Evolutionary conservation across 2,797 vertebrate genomes (phyloP), one percentile per base, ranked within the genome.

Genomic region (Adelosebastes latens): DNA sequence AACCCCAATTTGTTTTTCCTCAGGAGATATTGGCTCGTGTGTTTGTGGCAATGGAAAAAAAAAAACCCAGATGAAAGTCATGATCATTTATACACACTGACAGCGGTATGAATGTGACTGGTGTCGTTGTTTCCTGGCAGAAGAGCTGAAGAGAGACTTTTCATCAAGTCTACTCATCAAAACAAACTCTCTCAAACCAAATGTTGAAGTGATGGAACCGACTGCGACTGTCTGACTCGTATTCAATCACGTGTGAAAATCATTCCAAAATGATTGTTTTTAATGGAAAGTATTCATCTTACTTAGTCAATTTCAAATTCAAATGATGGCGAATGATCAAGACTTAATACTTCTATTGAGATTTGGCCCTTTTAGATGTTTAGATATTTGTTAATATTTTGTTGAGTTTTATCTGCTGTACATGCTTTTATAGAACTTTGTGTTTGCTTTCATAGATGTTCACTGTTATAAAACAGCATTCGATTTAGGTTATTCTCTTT

Each of bases 101-200:
- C 72, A 74, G 29, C 8, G 2, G 53, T 42, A 55, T 69, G 42
- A 71, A 72, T 29, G 25, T 65, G 62, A 79, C 25, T 31, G 34
- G 25, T 72, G 70, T 60, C 14, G 6, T 73, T 77, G 22, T 78
- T 80, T 82, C 76, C 83, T 86, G 84, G 86, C 81, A 75, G 52
- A 71, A 13, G 36, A 74, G 25, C 53, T 22, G 27, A 52, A 27
- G 65, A 81, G 53, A 58, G n/a, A 74, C 18, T 1, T 3, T 36
- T 67, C 68, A 36, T 27, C 42, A 52, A 52, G 49, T 64, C 20
- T 32, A 42, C 22, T 46, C 66, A 18, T 80, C 31, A 69, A 73
- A 76, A 60, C 52, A 25, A 27, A 69, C 46, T 49, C 46, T 49
- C 59, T 49, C 59, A 80, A 78, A 69, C 6, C 42, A 74, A 62